Evolutionary conservation across 2,113 vertebrate genomes (phyloP), one percentile per base, ranked within the genome.

Genomic region (Apodemus sylvaticus): DNA sequence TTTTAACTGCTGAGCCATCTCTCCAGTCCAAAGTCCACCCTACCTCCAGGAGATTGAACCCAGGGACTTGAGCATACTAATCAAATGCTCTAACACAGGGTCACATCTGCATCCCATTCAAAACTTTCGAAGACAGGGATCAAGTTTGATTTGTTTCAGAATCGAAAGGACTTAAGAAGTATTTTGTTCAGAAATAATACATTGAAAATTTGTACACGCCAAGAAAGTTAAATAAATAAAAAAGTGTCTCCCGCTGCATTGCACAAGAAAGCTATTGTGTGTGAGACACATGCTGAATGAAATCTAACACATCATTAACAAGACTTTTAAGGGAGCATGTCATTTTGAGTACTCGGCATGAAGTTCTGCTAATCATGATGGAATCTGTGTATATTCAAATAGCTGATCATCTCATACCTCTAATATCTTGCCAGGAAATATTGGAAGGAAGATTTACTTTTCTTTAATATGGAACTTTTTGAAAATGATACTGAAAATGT

Each of bases 381-480:
- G 97, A 95, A 97, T 97, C 95, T 98, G 93, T 97, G 86, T 70
- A 97, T 98, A 91, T 98, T 98, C 94, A 97, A 97, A 98, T 97
- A 97, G 91, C 97, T 91, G 97, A 90, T 98, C 98, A 98, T 98
- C 91, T 97, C 81, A 95, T 74, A 95, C 97, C 97, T 98, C 97
- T 97, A 98, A 97, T 94, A 97, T 95, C 42, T 98, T 98, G 91
- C 85, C 91, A 97, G 95, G 78, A 98, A 97, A 97, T 55, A 97
- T 95, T 97, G 97, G 90, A 98, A 98, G 94, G 53, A 73, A 5
- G 97, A 96, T 97, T 93, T 62, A 98, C 97, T 98, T 98, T 94
- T 98, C 93, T 95, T 98, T 98, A 98, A 97, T 82, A 94, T 66
- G 97, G 97, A 97, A 97, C 76, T 97, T 98, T 98, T 96, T 96